phyloP scores from a whole-genome alignment of 2,888 invertebrate species.

The Malthinus seriepunctatus region DNA sequence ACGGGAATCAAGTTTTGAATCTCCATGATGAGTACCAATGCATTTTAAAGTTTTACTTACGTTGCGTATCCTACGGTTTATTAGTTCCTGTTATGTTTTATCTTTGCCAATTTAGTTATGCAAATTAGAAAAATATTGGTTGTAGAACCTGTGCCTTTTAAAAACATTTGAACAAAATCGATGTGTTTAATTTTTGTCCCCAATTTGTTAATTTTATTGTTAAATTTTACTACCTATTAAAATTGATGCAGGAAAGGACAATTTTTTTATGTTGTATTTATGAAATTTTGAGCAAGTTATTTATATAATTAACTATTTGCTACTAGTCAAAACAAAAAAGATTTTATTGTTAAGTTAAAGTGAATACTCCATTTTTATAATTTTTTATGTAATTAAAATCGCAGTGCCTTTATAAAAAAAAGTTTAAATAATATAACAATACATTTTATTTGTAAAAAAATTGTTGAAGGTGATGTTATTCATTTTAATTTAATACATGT shows the following conservation, averaged over 20 bases:
- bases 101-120: too few relatives aligned
- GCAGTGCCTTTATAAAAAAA: slow-evolving; percentile 35
- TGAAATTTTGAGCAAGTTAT: slow-evolving; percentile 19
- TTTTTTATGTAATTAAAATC: slow-evolving; percentile 25
- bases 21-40: too few relatives aligned
- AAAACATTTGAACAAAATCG: too few relatives aligned
- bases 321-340: slow-evolving; percentile 32
- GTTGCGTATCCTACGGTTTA: too few relatives aligned
- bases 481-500: slow-evolving; percentile 17
- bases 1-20: too few relatives aligned
- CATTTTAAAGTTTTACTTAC: too few relatives aligned
- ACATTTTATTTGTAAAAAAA: slow-evolving; percentile 34
- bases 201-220: neutral
- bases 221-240: neutral
- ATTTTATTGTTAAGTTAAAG: slow-evolving; percentile 29
- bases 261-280: slow-evolving; percentile 14
- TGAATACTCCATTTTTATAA: slow-evolving; percentile 17
- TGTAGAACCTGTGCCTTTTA: too few relatives aligned
- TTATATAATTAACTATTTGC: slow-evolving; percentile 26
- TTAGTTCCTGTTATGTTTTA: too few relatives aligned
- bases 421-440: slow-evolving; percentile 25
- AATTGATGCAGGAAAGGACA: neutral
- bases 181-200: neutral
- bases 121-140: too few relatives aligned
- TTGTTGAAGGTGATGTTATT: slow-evolving; percentile 26